phyloP scores from a whole-genome alignment of 2,888 invertebrate genomes.

The Dolichomitus sp. region DNA sequence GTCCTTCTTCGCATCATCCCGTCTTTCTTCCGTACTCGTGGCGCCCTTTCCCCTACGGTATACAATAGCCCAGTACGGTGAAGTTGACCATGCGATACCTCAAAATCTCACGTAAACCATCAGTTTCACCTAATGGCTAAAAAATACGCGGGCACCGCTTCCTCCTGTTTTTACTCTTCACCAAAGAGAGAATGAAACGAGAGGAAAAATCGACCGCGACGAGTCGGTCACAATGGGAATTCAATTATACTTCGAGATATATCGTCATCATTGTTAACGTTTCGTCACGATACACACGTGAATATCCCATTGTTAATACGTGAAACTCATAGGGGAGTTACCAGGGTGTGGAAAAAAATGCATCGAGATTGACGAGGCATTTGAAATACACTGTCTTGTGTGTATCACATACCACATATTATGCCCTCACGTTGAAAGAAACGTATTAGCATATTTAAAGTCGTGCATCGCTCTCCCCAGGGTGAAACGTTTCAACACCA shows the following conservation, averaged over 20 bases:
- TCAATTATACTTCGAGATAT: conserved; percentile 69
- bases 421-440: conserved; percentile 47
- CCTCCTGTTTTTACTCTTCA: conserved; percentile 26
- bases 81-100: not conserved
- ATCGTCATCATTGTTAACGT: conserved; percentile 69
- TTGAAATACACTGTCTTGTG: conserved; percentile 38
- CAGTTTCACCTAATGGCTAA: not conserved
- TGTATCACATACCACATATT: conserved; percentile 40
- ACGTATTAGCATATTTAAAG: conserved; percentile 61
- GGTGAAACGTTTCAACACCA: conserved; percentile 53
- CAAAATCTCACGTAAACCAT: not conserved
- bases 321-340: conserved; percentile 44
- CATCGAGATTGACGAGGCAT: conserved; percentile 54
- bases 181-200: conserved; percentile 28
- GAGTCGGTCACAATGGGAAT: conserved; percentile 65
- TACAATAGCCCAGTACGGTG: not conserved
- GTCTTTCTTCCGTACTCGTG: conserved; percentile 7
- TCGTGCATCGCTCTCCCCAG: conserved; percentile 27
- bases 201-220: conserved; percentile 43
- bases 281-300: conserved; percentile 67
- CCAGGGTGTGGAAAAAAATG: conserved; percentile 42
- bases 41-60: not conserved
- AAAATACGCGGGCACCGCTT: conserved; percentile 27
- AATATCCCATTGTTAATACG: conserved; percentile 49
- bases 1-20: conserved; percentile 10